Base-by-base conservation (phyloP, 2,113 vertebrate genomes). In the Triplophysa tibetana region DNA sequence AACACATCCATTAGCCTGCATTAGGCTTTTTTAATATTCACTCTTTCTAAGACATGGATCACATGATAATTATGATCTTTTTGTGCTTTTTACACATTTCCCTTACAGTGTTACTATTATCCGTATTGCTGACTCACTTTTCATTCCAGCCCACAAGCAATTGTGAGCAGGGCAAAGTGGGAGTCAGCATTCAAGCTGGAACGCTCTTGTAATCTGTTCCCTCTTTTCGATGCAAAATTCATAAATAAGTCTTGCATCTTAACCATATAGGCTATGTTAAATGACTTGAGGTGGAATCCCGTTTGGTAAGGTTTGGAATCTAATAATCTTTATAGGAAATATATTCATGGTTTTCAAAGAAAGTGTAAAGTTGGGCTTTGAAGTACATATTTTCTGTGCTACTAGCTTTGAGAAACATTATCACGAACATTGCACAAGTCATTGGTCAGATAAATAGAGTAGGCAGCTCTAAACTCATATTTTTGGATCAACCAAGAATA, bases 281-380 rank as follows among this genome's bases (percentile, higher is more conserved):
- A 56, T 29, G 72, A 23, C 63, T 81, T 23, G 24, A 29, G 24
- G 50, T 66, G 33, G 41, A 73, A 67, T 19, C 68, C 58, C 69
- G 74, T 78, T 84, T 84, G 17, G 41, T 73, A 78, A n/a, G n/a
- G n/a, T n/a, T n/a, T 78, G 69, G 69, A 77, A 17, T 14, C 33
- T 43, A 50, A 58, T 29, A 4, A 11, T 19, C 19, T 17, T 17
- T 16, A 52, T 6, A 4, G 13, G 45, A 65, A 13, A 24, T 79
- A 45, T 64, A 60, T 48, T 66, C 38, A 70, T 43, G 16, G 68
- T 81, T 70, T 81, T 75, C 56, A 84, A 45, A 74, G 62, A 21
- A 62, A 54, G 3, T 8, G 19, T 4, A 38, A 38, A 58, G 50
- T 70, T 33, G 17, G 50, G 6, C 52, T 38, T 24, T 58, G 29